These are phyloP conservation scores for Parauchenoglanis punctatus DNA, from an alignment of 2,797 vertebrate species.

Conservation along the genomic window DNA sequence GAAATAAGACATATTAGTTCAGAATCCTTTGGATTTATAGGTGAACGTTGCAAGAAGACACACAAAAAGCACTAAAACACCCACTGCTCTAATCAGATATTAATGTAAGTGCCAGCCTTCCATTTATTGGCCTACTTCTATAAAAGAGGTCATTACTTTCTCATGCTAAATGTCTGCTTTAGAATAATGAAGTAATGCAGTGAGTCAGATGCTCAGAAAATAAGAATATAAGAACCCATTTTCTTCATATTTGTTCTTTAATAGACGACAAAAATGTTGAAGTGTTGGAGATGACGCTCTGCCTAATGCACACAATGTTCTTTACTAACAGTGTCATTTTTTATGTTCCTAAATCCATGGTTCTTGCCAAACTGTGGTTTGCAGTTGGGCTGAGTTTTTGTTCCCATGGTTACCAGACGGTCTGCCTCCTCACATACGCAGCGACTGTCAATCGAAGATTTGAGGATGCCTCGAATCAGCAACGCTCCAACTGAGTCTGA, in stretches of 20 bases:
- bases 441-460: slow-evolving; percentile 61
- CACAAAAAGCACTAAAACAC: not conserved
- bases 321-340: slow-evolving; percentile 19
- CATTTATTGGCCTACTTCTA: not conserved
- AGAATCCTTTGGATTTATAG: not conserved
- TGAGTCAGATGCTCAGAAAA: not conserved
- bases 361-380: slow-evolving; percentile 34
- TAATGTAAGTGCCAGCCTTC: not conserved
- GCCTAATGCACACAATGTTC: slow-evolving; percentile 19
- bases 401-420: slow-evolving; percentile 49
- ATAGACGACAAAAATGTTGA: not conserved
- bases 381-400: slow-evolving; percentile 22
- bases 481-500: slow-evolving; percentile 54
- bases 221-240: not conserved
- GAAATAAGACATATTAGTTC: not conserved
- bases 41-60: not conserved
- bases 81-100: not conserved
- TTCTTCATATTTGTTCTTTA: slow-evolving; percentile 12
- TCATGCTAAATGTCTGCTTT: not conserved
- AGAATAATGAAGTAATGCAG: not conserved
- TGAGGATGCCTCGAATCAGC: slow-evolving; percentile 64
- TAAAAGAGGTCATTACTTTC: not conserved
- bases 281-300: not conserved
- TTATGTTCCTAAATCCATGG: slow-evolving; percentile 19
- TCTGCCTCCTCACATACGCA: slow-evolving; percentile 55